phyloP scores from a whole-genome alignment of 2,888 invertebrate genomes.

The Arrhopalites spinosus region DNA sequence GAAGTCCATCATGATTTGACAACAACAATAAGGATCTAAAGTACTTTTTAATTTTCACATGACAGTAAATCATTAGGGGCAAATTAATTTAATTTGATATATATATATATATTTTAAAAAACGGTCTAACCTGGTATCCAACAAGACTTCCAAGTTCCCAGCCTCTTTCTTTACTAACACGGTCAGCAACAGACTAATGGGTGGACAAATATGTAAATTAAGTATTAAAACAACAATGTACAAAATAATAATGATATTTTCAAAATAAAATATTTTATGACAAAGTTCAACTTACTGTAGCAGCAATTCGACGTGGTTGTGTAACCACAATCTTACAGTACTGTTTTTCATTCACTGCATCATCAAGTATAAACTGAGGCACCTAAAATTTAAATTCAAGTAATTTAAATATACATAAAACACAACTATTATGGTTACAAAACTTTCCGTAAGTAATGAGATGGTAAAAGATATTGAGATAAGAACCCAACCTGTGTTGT shows the following conservation, averaged over 20 bases:
- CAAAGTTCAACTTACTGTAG: no score
- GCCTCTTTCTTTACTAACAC: constrained; percentile 82
- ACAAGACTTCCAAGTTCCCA: constrained; percentile 83
- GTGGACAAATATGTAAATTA: no score
- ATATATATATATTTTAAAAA: no score
- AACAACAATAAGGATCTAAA: background rate
- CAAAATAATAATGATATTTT: no score
- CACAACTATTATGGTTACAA: no score
- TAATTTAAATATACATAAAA: background rate
- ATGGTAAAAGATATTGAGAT: no score
- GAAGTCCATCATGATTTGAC: background rate
- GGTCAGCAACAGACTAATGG: constrained; percentile 76
- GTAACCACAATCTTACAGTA: constrained; percentile 80
- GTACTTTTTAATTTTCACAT: constrained; percentile 58
- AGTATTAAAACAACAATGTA: no score
- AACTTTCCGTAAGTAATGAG: no score
- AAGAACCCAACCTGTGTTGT: no score
- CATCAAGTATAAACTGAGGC: constrained; percentile 90
- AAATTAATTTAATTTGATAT: no score
- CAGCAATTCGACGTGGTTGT: constrained; percentile 91
- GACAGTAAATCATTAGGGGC: no score
- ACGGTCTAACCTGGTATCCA: constrained; percentile 81
- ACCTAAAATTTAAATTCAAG: constrained; percentile 65
- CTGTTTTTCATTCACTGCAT: constrained; percentile 69
- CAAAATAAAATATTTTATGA: no score